Evolutionary conservation across 92 coral and sea anemone genomes (phyloP).

Genomic region (Scolanthus callimorphus): DNA sequence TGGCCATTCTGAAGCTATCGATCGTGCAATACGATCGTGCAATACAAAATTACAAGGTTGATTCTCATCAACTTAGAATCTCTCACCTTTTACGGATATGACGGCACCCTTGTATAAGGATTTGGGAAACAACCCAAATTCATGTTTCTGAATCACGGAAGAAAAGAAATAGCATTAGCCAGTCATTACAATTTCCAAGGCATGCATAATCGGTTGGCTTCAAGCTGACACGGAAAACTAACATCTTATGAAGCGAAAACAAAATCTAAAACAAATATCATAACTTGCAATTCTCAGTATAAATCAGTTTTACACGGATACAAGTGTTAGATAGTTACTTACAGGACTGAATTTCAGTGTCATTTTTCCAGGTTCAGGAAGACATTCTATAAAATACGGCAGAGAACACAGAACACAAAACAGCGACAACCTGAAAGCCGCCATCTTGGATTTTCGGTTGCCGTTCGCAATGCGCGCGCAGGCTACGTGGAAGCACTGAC

Average conservation of each 20-base stretch:
- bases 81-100: constrained; percentile 34
- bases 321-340: too few species aligned
- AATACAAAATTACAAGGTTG: background rate
- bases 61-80: background rate
- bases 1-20: too few species aligned
- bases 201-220: too few species aligned
- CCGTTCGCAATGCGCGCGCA: constrained; percentile 22
- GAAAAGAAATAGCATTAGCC: too few species aligned
- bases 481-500: constrained; percentile 55
- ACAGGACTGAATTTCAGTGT: constrained; percentile 46
- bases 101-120: constrained; percentile 48
- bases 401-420: constrained; percentile 28
- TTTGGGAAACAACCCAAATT: constrained; percentile 27
- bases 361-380: constrained; percentile 74
- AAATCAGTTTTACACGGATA: too few species aligned
- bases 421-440: constrained; percentile 43
- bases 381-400: constrained; percentile 29
- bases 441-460: constrained; percentile 57
- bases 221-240: too few species aligned
- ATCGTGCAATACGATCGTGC: too few species aligned
- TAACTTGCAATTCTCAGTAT: too few species aligned
- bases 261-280: too few species aligned
- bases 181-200: too few species aligned
- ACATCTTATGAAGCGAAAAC: too few species aligned
- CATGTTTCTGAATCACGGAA: background rate